Base-by-base conservation (phyloP, 2,888 invertebrate genomes). In the Mythimna albipuncta region DNA sequence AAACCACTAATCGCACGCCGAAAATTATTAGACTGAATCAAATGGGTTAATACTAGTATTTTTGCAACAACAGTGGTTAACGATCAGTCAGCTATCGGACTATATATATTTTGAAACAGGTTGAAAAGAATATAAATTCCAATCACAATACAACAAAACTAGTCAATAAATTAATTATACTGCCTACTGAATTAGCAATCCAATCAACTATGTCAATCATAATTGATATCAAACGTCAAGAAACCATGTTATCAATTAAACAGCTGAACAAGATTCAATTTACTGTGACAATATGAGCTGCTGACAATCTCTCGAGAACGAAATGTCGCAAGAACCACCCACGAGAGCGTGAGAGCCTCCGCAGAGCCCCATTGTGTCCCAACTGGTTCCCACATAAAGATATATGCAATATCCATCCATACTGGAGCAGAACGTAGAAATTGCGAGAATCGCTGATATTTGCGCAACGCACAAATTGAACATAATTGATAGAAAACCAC, bases 241-340 rank as follows among this genome's bases (percentile, higher is more conserved):
- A 85, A 85, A 82, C 81, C 77, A 79, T 85, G 82, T 83, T 86
- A 89, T 86, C 88, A 88, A 87, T 87, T 79, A 82, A 74, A 79
- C 41, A 74, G 78, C 84, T 86, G 83, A 84, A 88, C 85, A 83
- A 82, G 86, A 82, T 87, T 66, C 81, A 86, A 84, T 86, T 87
- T 84, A 76, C 70, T 75, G 72, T 77, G 84, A 88, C 85, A 89
- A 89, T 87, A 85, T 80, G 80, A 88, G 80, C 83, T 78, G 87
- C 87, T 87, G 88, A 87, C 88, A 88, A 86, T 86, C 83, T 87
- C 78, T 83, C 83, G 86, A 87, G 83, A 86, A 81, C 72, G 65
- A 75, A 92, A 91, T 95, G 93, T 94, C 91, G 95, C 93, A 95
- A 95, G 94, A 91, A 91, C 91, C 92, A 89, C 90, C 79, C 89